Evolutionary conservation across 2,113 vertebrate genomes (phyloP), one percentile per base, ranked within the genome.

Genomic region (Acinonyx jubatus): DNA sequence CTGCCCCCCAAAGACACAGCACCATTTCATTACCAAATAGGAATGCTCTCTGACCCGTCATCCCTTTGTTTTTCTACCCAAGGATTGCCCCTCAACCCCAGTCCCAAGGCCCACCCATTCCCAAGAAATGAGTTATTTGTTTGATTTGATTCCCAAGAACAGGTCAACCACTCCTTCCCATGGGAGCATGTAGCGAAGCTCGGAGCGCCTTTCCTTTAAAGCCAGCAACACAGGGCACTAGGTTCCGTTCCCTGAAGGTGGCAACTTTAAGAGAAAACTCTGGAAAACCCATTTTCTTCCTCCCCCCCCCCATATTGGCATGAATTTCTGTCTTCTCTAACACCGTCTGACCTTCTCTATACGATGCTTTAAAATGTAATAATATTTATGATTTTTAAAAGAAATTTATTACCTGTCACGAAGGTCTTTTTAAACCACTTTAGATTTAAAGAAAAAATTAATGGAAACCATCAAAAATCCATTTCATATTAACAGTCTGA

Each of bases 391-490:
- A 86, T 97, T 97, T 98, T 97, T 89, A 89, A 97, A 92, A 94
- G 48, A 97, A 98, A 94, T 98, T 96, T 98, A 97, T 83, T 98
- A 98, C 85, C 86, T 97, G 57, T 74, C 93, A 82, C 13, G 66
- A 97, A 96, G 81, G 73, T 98, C 95, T 98, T 98, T 98, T 98
- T 97, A 98, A 98, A 96, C 82, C 82, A 96, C 65, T 96, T 96
- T 96, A 96, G 76, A 95, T 89, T 97, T 95, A 65, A 96, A 97
- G 94, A 96, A 97, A 95, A 76, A 92, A 89, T 89, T 66, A 89
- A 78, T 94, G 96, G 29, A 76, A 81, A 94, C 91, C 87, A 94
- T 89, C 96, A 93, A 69, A 95, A 97, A 95, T 91, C 89, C 89
- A 97, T 98, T 98, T 97, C 92, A 97, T 94, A 91, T 93, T 97